These are phyloP conservation scores for Mustela nigripes DNA, from an alignment of 2,113 vertebrate genomes.

Conservation along the genomic window DNA sequence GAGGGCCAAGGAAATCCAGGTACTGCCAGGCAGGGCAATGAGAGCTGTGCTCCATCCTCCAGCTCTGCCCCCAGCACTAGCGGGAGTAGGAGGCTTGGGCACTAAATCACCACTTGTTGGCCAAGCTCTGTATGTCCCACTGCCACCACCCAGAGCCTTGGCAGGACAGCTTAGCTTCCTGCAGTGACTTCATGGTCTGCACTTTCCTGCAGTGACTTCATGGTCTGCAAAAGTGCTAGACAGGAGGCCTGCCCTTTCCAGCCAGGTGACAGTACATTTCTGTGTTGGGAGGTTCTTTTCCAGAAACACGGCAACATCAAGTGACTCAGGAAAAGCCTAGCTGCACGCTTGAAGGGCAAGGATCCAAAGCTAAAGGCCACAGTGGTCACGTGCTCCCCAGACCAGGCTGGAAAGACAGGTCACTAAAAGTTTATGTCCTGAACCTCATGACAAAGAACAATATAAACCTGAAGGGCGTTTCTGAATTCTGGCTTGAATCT, in stretches of 20 bases:
- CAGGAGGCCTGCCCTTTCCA: not conserved
- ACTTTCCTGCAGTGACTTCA: not conserved
- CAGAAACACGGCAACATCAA: not conserved
- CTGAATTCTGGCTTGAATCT: not conserved
- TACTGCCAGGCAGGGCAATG: not conserved
- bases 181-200: not conserved
- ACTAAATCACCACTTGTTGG: not conserved
- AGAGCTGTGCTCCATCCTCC: not conserved
- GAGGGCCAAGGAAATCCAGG: not conserved
- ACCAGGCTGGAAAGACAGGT: not conserved
- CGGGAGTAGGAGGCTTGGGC: not conserved
- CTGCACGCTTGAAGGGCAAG: not conserved
- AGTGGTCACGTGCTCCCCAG: not conserved
- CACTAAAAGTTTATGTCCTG: not conserved
- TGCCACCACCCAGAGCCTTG: not conserved
- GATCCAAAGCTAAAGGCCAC: not conserved
- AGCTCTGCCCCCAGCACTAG: not conserved
- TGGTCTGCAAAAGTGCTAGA: not conserved
- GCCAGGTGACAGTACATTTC: not conserved
- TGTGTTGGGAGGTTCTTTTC: not conserved
- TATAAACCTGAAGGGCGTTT: not conserved
- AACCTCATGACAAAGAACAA: conserved; percentile 19
- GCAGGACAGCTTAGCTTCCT: not conserved
- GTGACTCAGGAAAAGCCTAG: not conserved
- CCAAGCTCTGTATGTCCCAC: not conserved